phyloP scores from a whole-genome alignment of 2,797 vertebrate species.

The Somateria mollissima region DNA sequence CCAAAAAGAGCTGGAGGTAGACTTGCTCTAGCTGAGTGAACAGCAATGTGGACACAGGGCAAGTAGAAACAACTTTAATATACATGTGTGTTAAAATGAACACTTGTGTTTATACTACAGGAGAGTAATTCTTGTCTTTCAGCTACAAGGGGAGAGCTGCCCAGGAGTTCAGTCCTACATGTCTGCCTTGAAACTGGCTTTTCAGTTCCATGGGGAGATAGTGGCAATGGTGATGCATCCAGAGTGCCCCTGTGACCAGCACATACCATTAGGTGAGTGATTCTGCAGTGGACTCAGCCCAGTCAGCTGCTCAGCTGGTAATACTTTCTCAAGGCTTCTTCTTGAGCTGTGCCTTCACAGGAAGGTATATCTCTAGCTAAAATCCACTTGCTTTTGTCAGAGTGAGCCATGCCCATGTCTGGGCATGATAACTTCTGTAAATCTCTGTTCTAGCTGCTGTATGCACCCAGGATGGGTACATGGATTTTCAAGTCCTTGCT shows the following conservation, averaged over 20 bases:
- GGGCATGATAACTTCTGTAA: fast-evolving
- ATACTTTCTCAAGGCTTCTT: neutral
- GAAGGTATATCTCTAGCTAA: neutral
- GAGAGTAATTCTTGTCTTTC: neutral
- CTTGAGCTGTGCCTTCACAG: neutral
- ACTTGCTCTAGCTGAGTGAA: neutral
- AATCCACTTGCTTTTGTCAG: neutral
- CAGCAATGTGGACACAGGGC: neutral
- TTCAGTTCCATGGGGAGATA: conserved; percentile 23
- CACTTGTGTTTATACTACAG: neutral
- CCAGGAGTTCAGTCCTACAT: conserved; percentile 48
- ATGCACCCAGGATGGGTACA: conserved; percentile 77
- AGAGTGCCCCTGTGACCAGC: conserved; percentile 67
- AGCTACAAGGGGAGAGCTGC: conserved; percentile 60
- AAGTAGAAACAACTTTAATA: neutral
- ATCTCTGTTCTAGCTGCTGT: conserved; percentile 58
- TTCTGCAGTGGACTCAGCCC: fast-evolving
- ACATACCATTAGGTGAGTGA: conserved; percentile 46
- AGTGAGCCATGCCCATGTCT: neutral
- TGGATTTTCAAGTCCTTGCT: conserved; percentile 74
- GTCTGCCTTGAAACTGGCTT: conserved; percentile 65
- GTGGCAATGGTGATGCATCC: conserved; percentile 60
- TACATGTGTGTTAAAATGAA: neutral
- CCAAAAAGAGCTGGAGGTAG: neutral
- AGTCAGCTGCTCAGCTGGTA: neutral